Evolutionary conservation across 2,113 vertebrate species (phyloP).

Genomic region (Triplophysa siluroides): DNA sequence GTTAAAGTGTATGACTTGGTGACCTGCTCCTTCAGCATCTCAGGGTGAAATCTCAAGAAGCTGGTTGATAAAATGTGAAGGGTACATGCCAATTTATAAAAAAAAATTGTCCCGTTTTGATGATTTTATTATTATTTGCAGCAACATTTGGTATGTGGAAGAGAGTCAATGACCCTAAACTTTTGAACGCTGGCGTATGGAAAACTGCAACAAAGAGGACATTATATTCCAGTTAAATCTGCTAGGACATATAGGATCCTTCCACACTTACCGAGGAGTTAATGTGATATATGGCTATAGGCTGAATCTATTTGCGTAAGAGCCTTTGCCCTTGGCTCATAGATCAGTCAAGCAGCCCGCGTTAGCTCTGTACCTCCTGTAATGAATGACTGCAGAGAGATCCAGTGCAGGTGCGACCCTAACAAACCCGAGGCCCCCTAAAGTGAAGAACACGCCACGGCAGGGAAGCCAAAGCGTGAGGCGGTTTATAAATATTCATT

Average conservation of each 20-base stretch:
- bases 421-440: conserved; percentile 23
- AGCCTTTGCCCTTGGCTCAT: conserved; percentile 32
- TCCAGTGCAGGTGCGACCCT: conserved; percentile 39
- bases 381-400: conserved; percentile 33
- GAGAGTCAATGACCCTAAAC: not conserved
- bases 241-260: conserved; percentile 11
- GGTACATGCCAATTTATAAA: no score
- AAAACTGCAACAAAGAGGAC: not conserved
- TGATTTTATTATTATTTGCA: no score
- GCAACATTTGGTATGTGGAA: no score
- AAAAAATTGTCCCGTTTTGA: no score
- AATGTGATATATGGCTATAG: conserved; percentile 47
- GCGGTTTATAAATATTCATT: conserved; percentile 22
- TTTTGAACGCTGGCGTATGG: no score
- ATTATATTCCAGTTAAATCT: conserved; percentile 29
- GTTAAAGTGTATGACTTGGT: no score
- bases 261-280: conserved; percentile 9
- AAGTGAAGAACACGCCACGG: conserved; percentile 3
- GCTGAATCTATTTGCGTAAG: conserved; percentile 51
- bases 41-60: no score
- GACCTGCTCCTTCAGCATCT: no score
- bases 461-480: not conserved
- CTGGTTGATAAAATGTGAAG: no score
- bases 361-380: conserved; percentile 37
- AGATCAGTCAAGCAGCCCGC: conserved; percentile 42